A percentile compares a stretch with the other conserved stretches of the same genome.
Evolutionary conservation across 2,797 vertebrate genomes (phyloP).

Genomic region (Schizothorax lantsangensis): DNA sequence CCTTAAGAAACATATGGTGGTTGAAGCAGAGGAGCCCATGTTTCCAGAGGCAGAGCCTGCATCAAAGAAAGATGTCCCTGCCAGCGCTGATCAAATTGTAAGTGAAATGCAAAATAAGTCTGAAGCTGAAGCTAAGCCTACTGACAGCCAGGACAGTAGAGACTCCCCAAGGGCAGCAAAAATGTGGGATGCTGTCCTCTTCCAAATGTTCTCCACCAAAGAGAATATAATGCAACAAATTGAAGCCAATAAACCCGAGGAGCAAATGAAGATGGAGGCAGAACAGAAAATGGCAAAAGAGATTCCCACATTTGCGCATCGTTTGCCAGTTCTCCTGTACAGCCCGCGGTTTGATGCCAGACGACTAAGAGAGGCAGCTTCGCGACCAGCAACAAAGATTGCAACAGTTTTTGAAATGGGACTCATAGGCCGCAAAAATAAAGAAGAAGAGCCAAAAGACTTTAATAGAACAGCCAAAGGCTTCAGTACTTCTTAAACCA

Average conservation of each 20-base stretch:
- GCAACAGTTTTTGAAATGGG: slow-evolving; percentile 81
- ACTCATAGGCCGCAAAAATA: slow-evolving; percentile 77
- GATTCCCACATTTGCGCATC: slow-evolving; percentile 73
- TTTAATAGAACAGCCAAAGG: slow-evolving; percentile 91
- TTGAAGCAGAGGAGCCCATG: slow-evolving; percentile 80
- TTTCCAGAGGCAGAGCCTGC: slow-evolving; percentile 70
- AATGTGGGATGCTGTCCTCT: slow-evolving; percentile 95
- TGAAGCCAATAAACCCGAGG: slow-evolving; percentile 74
- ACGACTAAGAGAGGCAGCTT: slow-evolving; percentile 87
- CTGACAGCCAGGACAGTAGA: slow-evolving; percentile 52
- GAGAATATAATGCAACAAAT: slow-evolving; percentile 79
- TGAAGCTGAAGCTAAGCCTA: slow-evolving; percentile 50
- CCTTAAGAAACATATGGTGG: slow-evolving; percentile 91
- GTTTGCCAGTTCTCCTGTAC: slow-evolving; percentile 88
- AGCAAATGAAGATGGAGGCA: slow-evolving; percentile 59
- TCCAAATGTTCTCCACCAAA: slow-evolving; percentile 86
- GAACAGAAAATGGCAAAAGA: slow-evolving; percentile 59
- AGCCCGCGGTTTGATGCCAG: slow-evolving; percentile 92
- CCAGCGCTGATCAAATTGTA: slow-evolving; percentile 54
- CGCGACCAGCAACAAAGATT: slow-evolving; percentile 81
- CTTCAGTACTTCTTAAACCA: slow-evolving; percentile 76
- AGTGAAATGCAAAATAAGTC: slow-evolving; percentile 46
- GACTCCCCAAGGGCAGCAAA: slow-evolving; percentile 78
- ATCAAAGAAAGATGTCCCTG: slow-evolving; percentile 58
- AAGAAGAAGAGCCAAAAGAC: slow-evolving; percentile 84